Evolutionary conservation across 35 echinoderm and acorn worm genomes (phyloP), one percentile per base, ranked within the genome.

Genomic region (Apostichopus japonicus): DNA sequence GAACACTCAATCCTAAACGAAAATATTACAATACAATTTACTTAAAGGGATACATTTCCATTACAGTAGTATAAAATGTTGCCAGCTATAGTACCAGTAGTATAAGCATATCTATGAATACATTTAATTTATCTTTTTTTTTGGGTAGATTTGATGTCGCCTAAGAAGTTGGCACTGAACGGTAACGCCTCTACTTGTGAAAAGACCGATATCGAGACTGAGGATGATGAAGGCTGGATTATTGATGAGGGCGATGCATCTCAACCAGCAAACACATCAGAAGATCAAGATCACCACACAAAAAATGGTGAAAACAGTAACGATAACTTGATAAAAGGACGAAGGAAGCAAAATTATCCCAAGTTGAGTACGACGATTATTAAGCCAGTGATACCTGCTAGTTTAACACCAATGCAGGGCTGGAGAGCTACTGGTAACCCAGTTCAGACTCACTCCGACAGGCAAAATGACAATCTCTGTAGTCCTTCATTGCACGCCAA

Each of bases 211-310:
- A 63, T 72, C 8, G 86, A 89, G 1, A 65, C 11, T 53, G 86
- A 89, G 10, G 86, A 89, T 24, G 86, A 89, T 10, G 86, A 89
- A 72, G 86, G 86, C 63, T 89, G 86, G 86, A 89, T 89, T 25
- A 89, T 89, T 73, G 86, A 89, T 54, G 86, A 89, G 17, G 24
- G 24, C 0, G n/a, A 8, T 14, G 4, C 7, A 8, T 89, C 86
- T 51, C 17, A 61, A 53, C 10, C 62, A 72, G 44, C 22, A 21
- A 14, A 15, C 57, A 17, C 71, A 72, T 53, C 13, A 24, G n/a
- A 51, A 72, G 62, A 72, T 53, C 57, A 61, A 61, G 57, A 8
- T 61, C 1, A 63, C 16, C 23, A 54, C 13, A 67, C 15, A 11
- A 8, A 67, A 7, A 51, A 54, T 23, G 86, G 15, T 10, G 61